Evolutionary conservation across 2,797 vertebrate species (phyloP).

Genomic region (Harpagifer antarcticus): DNA sequence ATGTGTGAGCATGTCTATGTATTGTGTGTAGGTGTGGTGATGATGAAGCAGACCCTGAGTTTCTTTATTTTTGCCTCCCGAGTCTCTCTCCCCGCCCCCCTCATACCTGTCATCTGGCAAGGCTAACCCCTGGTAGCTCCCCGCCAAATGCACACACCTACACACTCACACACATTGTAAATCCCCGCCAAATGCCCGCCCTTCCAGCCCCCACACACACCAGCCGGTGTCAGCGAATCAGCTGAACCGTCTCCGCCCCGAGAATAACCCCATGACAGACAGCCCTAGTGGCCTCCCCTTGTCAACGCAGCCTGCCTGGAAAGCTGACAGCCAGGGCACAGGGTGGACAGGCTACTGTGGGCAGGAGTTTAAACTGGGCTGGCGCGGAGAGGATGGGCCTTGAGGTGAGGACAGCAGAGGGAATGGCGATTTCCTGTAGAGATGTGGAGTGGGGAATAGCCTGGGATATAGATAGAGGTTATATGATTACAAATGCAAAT

Average conservation of each 20-base stretch:
- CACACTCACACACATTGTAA: slow-evolving; percentile 57
- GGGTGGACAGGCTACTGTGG: slow-evolving; percentile 79
- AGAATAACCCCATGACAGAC: slow-evolving; percentile 87
- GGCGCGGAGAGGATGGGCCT: slow-evolving; percentile 64
- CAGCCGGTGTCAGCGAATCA: slow-evolving; percentile 84
- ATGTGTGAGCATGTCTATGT: slow-evolving; percentile 42
- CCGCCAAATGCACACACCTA: slow-evolving; percentile 73
- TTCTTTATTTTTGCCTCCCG: slow-evolving; percentile 66
- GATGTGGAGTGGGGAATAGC: slow-evolving; percentile 13
- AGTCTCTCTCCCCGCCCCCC: slow-evolving; percentile 70
- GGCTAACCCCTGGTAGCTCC: slow-evolving; percentile 83
- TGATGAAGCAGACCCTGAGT: slow-evolving; percentile 63
- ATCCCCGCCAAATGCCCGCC: slow-evolving; percentile 77
- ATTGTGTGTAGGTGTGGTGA: slow-evolving; percentile 66
- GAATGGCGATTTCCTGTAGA: slow-evolving; percentile 28
- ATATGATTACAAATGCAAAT: slow-evolving; percentile 10
- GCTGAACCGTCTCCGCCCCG: slow-evolving; percentile 85
- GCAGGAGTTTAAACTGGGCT: slow-evolving; percentile 59
- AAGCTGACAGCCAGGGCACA: slow-evolving; percentile 86
- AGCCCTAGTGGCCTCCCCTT: slow-evolving; percentile 84
- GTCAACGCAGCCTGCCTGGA: slow-evolving; percentile 82
- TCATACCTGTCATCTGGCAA: slow-evolving; percentile 83
- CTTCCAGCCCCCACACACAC: slow-evolving; percentile 78
- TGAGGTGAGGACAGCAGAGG: slow-evolving; percentile 36
- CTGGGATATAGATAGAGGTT: slow-evolving; percentile 16